Base-by-base conservation (phyloP, 2,888 invertebrate species). In the Tinea semifulvella region DNA sequence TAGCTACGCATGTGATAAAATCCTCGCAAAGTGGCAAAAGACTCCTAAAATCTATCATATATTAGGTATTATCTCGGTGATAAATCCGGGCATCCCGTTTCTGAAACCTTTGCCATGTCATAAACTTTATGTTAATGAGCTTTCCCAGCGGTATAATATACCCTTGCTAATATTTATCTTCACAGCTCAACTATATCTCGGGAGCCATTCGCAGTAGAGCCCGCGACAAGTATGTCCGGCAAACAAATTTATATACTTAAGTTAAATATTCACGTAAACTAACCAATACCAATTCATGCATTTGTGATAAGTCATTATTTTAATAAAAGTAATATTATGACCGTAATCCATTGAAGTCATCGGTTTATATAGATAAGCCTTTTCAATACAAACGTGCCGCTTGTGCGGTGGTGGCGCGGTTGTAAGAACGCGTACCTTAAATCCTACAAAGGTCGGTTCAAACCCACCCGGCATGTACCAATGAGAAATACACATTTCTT, bases 61-160 rank as follows among this genome's bases (percentile, higher is more conserved):
- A 18, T 36, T 18, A 18, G 18, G 36, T 36, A 18, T 36, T 36
- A 36, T 36, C 36, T 36, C 7, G 18, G 36, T 36, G 18, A 36
- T 36, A 36, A 36, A 36, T 36, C 36, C 36, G 36, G 4, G 36
- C 36, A 36, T 36, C 14, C 36, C 36, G 36, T 36, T 36, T 17
- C 36, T 36, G 36, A 36, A 36, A 36, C 36, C 36, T 36, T 36
- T 36, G 36, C 36, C 36, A 36, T 36, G 36, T 36, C 36, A 36
- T 36, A 36, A 36, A 36, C 18, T 36, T 36, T 36, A 36, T 36
- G 36, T 36, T 36, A 36, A 36, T 36, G 36, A 36, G 36, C 17
- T 36, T 36, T 36, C 36, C 36, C 36, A 17, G 36, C 17, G 36
- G 36, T 36, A 18, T 36, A 36, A 36, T 36, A 18, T 36, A 36